These are phyloP conservation scores for Dascillus cervinus DNA, from an alignment of 2,888 invertebrate genomes.

Conservation along the genomic window DNA sequence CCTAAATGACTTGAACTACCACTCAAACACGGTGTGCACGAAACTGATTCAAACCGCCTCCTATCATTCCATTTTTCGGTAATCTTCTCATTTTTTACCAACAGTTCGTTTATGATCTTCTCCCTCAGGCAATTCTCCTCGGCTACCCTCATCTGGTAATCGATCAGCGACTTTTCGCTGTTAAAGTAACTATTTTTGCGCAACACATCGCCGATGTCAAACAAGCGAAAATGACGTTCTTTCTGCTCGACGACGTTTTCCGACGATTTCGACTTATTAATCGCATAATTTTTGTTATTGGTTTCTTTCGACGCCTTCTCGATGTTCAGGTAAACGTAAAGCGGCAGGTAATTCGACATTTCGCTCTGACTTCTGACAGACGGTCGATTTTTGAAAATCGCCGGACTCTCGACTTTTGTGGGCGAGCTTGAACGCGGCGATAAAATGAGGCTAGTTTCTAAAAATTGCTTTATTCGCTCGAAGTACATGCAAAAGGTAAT, in stretches of 20 bases:
- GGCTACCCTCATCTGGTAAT: constrained; percentile 31
- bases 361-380: constrained; percentile 29
- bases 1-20: constrained; percentile 13
- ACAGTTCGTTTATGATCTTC: constrained; percentile 33
- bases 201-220: constrained; percentile 15
- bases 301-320: constrained; percentile 24
- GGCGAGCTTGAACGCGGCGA: too few species aligned
- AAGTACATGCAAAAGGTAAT: too few species aligned
- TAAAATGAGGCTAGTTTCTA: too few species aligned
- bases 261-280: constrained; percentile 28
- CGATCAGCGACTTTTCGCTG: constrained; percentile 16
- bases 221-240: too few species aligned
- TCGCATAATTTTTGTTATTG: constrained; percentile 2
- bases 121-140: constrained; percentile 34
- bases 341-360: constrained; percentile 30
- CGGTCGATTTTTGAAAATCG: constrained; percentile 18
- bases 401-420: too few species aligned
- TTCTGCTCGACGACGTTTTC: too few species aligned
- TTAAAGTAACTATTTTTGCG: neutral
- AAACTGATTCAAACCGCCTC: too few species aligned
- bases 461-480: too few species aligned
- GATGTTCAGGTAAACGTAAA: constrained; percentile 26
- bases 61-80: constrained; percentile 17
- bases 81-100: constrained; percentile 32
- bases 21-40: constrained; percentile 2